A percentile compares a stretch with the other conserved stretches of the same genome.
phyloP scores from a whole-genome alignment of 2,797 vertebrate genomes.

The Helicolenus hilgendorfi region DNA sequence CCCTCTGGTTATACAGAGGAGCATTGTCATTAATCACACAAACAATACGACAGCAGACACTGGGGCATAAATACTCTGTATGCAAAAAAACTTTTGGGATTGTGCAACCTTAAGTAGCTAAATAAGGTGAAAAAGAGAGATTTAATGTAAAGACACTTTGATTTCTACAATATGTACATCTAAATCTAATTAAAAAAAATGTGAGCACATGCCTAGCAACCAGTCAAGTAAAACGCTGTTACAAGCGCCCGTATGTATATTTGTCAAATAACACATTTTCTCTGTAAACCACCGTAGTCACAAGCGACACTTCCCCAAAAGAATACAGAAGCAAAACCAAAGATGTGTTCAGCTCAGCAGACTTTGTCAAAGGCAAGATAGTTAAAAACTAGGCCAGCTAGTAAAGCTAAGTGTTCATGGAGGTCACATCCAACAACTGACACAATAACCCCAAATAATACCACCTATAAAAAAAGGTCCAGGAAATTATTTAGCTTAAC shows the following conservation, averaged over 20 bases:
- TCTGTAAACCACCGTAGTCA: slow-evolving; percentile 60
- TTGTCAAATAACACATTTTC: slow-evolving; percentile 58
- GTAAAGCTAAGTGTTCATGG: slow-evolving; percentile 46
- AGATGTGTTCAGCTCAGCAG: slow-evolving; percentile 70
- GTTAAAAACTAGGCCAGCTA: slow-evolving; percentile 17
- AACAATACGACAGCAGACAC: slow-evolving; percentile 43
- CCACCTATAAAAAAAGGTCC: slow-evolving; percentile 65
- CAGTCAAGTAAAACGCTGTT: slow-evolving; percentile 10
- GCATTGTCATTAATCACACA: slow-evolving; percentile 62
- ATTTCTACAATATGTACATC: not conserved
- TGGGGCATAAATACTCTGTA: slow-evolving; percentile 16
- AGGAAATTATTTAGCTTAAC: slow-evolving; percentile 85
- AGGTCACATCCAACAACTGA: slow-evolving; percentile 69
- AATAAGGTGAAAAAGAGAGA: not conserved
- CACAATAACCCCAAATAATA: slow-evolving; percentile 70
- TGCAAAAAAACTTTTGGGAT: slow-evolving; percentile 15
- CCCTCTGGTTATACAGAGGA: slow-evolving; percentile 48
- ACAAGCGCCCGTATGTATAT: slow-evolving; percentile 5
- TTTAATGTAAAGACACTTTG: not conserved
- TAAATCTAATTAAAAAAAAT: slow-evolving; percentile 2
- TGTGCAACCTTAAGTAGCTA: not conserved
- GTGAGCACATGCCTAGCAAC: not conserved
- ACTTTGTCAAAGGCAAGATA: slow-evolving; percentile 50
- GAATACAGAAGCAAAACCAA: slow-evolving; percentile 85
- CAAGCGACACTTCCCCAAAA: slow-evolving; percentile 79